A percentile compares a stretch with the other conserved stretches of the same genome.
These are phyloP conservation scores for Darevskia nairensis DNA, from an alignment of 2,797 vertebrate genomes.

Conservation along the genomic window DNA sequence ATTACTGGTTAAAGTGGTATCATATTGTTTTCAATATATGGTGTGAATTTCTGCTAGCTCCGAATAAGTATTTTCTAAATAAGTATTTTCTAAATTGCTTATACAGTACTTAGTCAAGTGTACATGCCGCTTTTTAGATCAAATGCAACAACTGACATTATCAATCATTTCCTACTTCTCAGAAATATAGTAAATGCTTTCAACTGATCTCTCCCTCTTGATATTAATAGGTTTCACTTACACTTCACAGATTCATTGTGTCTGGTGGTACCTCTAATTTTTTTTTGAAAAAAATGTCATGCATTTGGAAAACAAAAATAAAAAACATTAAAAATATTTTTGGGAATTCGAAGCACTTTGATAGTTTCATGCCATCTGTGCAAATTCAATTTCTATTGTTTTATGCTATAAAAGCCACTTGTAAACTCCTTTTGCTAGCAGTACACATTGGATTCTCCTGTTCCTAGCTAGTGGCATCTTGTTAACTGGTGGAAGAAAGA, in stretches of 20 bases:
- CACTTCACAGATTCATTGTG: conserved; percentile 3
- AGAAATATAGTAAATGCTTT: background rate
- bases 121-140: conserved; percentile 25
- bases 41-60: conserved; percentile 15
- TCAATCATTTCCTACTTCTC: conserved; percentile 23
- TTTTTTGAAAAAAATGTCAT: background rate
- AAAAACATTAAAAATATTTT: background rate
- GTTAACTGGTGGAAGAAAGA: background rate
- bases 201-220: background rate
- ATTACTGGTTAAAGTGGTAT: background rate
- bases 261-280: background rate
- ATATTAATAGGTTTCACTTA: conserved; percentile 8
- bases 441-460: background rate
- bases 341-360: background rate
- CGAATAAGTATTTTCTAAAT: conserved; percentile 24
- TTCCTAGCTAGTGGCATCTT: background rate
- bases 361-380: background rate
- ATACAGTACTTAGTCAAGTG: conserved; percentile 35
- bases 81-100: conserved; percentile 21
- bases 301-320: background rate
- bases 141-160: background rate
- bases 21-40: background rate
- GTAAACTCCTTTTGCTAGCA: background rate
- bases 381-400: conserved; percentile 27
- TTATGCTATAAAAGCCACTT: background rate